These are phyloP conservation scores for Tortricodes alternella DNA, from an alignment of 2,888 invertebrate genomes.

Conservation along the genomic window DNA sequence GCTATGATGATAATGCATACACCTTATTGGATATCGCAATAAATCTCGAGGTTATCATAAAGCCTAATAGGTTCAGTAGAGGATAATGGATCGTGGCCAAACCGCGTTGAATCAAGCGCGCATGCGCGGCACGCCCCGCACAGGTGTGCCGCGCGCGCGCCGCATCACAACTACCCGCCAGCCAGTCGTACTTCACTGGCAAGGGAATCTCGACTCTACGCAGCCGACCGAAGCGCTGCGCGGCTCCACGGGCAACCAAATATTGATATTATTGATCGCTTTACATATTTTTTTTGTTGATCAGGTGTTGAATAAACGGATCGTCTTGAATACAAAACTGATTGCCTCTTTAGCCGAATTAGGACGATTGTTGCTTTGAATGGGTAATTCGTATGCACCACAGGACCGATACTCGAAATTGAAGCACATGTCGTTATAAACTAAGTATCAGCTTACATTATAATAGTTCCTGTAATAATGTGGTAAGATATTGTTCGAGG, in stretches of 20 bases:
- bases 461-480: slow-evolving; percentile 22
- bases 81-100: slow-evolving; percentile 18
- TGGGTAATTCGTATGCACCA: slow-evolving; percentile 23
- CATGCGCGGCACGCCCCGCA: slow-evolving; percentile 60
- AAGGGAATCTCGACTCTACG: background rate
- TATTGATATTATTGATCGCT: slow-evolving; percentile 48
- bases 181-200: slow-evolving; percentile 33
- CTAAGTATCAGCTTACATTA: slow-evolving; percentile 28
- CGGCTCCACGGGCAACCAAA: slow-evolving; percentile 16
- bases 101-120: slow-evolving; percentile 37
- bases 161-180: slow-evolving; percentile 52
- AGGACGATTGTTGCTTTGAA: slow-evolving; percentile 21
- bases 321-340: slow-evolving; percentile 51
- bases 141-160: slow-evolving; percentile 68
- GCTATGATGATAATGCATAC: too few species aligned
- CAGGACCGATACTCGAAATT: slow-evolving; percentile 20
- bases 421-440: slow-evolving; percentile 22
- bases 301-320: slow-evolving; percentile 41
- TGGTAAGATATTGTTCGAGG: slow-evolving; percentile 5
- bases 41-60: background rate
- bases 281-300: slow-evolving; percentile 49
- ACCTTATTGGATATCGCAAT: too few species aligned
- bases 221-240: background rate
- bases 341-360: slow-evolving; percentile 26
- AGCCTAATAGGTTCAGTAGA: slow-evolving; percentile 11